Evolutionary conservation across 64 coral and sea anemone species (phyloP).

Genomic region (Platygyra sinensis): DNA sequence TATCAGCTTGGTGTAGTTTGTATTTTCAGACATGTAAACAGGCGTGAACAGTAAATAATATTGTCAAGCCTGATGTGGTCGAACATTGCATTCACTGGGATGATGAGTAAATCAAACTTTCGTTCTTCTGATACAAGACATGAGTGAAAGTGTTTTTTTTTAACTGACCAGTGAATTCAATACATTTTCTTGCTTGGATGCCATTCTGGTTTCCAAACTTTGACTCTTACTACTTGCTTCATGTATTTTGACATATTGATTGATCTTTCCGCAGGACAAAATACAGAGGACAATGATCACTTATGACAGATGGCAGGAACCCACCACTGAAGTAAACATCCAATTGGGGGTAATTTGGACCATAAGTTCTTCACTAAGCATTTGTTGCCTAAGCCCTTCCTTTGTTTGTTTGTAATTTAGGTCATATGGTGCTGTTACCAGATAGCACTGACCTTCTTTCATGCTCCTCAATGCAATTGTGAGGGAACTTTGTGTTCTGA

Average conservation of each 20-base stretch:
- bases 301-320: neutral
- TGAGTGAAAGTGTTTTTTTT: slow-evolving; percentile 3
- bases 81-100: slow-evolving; percentile 22
- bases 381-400: too few relatives aligned
- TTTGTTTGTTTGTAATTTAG: too few relatives aligned
- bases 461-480: too few relatives aligned
- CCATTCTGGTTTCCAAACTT: neutral
- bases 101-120: slow-evolving; percentile 67
- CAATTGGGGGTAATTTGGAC: too few relatives aligned
- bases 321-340: too few relatives aligned
- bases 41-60: too few relatives aligned
- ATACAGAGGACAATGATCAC: neutral
- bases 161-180: slow-evolving; percentile 54
- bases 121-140: slow-evolving; percentile 59
- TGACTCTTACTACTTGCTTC: neutral
- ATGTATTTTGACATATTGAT: neutral
- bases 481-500: too few relatives aligned
- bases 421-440: too few relatives aligned
- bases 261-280: neutral
- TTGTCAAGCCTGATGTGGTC: neutral
- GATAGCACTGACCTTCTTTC: too few relatives aligned
- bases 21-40: too few relatives aligned
- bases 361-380: too few relatives aligned
- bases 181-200: neutral
- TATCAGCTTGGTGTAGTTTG: too few relatives aligned